These are phyloP conservation scores for Zophobas atratus DNA, from an alignment of 1,140 invertebrate genomes.

Conservation along the genomic window DNA sequence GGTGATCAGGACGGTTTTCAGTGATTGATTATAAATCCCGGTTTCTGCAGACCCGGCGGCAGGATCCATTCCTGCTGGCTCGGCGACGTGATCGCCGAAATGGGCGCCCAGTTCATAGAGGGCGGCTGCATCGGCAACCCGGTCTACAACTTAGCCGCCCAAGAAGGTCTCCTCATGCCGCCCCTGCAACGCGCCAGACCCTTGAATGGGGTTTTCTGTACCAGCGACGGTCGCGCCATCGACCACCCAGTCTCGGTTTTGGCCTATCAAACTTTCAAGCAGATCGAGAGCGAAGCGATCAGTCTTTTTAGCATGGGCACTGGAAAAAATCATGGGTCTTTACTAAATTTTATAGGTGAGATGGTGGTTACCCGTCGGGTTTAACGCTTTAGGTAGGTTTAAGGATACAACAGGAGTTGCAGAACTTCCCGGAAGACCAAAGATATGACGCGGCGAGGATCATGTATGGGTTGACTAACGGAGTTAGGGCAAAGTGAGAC, in stretches of 20 bases:
- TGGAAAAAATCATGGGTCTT: constrained; percentile 73
- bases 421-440: constrained; percentile 78
- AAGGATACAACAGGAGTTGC: constrained; percentile 77
- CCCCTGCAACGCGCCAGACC: constrained; percentile 69
- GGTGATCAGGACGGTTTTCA: constrained; percentile 68
- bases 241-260: constrained; percentile 75
- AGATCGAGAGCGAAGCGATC: constrained; percentile 77
- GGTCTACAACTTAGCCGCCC: constrained; percentile 76
- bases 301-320: constrained; percentile 74
- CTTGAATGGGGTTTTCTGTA: constrained; percentile 74
- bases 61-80: constrained; percentile 82
- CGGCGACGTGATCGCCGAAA: constrained; percentile 80
- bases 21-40: not conserved
- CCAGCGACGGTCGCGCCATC: constrained; percentile 77
- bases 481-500: constrained; percentile 69
- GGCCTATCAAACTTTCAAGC: constrained; percentile 76
- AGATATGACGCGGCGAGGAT: constrained; percentile 77
- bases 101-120: constrained; percentile 79
- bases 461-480: constrained; percentile 77
- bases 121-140: constrained; percentile 77
- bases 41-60: constrained; percentile 74
- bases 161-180: constrained; percentile 75
- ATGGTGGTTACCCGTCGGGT: not conserved
- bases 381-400: constrained; percentile 70
- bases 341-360: constrained; percentile 75